Evolutionary conservation across 2,888 invertebrate genomes (phyloP), one percentile per base, ranked within the genome.

Genomic region (Caenorhabditis sulstoni): DNA sequence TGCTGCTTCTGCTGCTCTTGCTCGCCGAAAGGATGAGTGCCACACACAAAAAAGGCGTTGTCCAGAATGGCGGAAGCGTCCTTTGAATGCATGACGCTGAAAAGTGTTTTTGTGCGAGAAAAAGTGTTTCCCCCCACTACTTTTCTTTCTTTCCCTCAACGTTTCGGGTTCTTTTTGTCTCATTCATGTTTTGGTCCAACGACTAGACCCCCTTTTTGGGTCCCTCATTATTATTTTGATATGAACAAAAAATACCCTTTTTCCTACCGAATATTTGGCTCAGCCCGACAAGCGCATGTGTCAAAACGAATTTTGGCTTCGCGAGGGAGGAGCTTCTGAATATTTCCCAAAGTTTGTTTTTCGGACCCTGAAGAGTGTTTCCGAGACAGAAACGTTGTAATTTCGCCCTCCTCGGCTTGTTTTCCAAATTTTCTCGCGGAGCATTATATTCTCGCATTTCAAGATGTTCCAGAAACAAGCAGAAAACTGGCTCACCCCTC

Each of bases 21-120:
- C 44, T 45, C 65, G 7, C 29, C 29, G 29, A 29, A 7, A 29
- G 37, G 67, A 47, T 23, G 58, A 67, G 67, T 29, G 47, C 58
- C 53, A 41, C 39, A 64, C 53, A 64, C 29, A 29, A 29, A 64
- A 73, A 64, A 58, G 57, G 73, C 39, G 73, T 64, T 58, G 71
- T 64, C 71, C 71, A 47, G 61, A 45, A 55, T 29, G 49, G 50
- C 62, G 62, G 64, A 73, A 50, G 52, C 73, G 58, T 73, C 64
- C 73, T 73, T 58, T 64, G 73, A 65, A 64, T 73, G 64, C 64
- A 64, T 73, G 73, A 73, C 73, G 73, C 70, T 73, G 73, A 73
- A 71, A 73, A 62, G 71, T 71, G 71, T 71, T 71, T 71, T 71
- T 71, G 62, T 71, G 71, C 49, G 71, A 7, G 7, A 71, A 64